Evolutionary conservation across 2,113 vertebrate species (phyloP).

Genomic region (Oncorhynchus masou): DNA sequence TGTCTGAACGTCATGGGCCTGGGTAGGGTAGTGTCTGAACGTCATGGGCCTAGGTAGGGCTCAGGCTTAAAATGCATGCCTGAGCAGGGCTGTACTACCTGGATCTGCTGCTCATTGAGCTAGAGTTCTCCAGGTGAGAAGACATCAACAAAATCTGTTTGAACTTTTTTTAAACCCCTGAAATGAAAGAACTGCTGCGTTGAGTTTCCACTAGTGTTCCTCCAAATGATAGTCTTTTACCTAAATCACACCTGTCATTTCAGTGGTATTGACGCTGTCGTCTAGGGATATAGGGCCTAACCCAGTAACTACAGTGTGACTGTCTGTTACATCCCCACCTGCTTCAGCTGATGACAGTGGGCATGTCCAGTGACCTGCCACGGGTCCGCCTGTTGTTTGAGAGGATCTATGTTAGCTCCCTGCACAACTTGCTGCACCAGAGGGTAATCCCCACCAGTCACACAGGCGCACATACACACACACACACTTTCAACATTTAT

Average conservation of each 20-base stretch:
- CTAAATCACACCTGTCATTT: too few species aligned
- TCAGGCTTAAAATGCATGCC: too few species aligned
- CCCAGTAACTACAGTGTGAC: conserved; percentile 6
- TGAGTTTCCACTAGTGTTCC: too few species aligned
- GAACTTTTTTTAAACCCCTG: too few species aligned
- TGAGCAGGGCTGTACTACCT: conserved; percentile 27
- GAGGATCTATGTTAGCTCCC: conserved; percentile 67
- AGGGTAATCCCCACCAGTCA: conserved; percentile 28
- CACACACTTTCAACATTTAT: too few species aligned
- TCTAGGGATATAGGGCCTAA: neutral
- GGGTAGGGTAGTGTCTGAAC: too few species aligned
- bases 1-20: too few species aligned
- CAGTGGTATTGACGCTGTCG: neutral
- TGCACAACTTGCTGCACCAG: conserved; percentile 61
- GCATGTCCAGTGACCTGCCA: conserved; percentile 48
- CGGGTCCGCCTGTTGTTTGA: conserved; percentile 68
- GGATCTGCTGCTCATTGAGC: conserved; percentile 81
- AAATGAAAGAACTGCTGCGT: too few species aligned
- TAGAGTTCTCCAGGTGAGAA: conserved; percentile 78
- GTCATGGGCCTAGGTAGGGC: too few species aligned
- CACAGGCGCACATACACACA: too few species aligned
- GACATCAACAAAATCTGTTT: too few species aligned
- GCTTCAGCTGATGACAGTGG: conserved; percentile 71
- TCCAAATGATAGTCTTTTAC: too few species aligned
- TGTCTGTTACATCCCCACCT: conserved; percentile 69